Base-by-base conservation (phyloP, 2,888 invertebrate genomes). In the Coenonympha glycerion region DNA sequence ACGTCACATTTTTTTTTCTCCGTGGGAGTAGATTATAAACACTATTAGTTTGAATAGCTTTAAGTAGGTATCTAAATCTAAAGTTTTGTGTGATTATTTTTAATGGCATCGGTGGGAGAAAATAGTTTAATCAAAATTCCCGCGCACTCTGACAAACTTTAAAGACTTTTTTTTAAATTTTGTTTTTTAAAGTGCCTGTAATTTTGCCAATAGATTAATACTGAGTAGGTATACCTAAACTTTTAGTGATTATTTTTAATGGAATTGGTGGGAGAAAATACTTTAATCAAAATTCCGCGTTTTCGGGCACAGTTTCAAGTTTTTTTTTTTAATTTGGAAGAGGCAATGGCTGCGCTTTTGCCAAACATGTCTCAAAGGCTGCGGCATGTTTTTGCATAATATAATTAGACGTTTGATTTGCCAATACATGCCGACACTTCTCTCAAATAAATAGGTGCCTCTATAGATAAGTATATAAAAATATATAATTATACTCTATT, bases 11-110 rank as follows among this genome's bases (percentile, higher is more conserved):
- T 69, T 62, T n/a, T 58, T 55, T 53, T 49, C 34, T 53, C 48
- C 58, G 79, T 77, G 76, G 77, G 79, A 68, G 77, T 70, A 73
- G 76, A 76, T 78, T 73, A 74, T 67, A 30, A 42, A 44, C 45
- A 39, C 42, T 34, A 50, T 39, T 46, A 46, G 41, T 18, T 65
- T 62, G 59, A 36, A 42, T 37, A n/a, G n/a, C n/a, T n/a, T n/a
- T n/a, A n/a, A n/a, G n/a, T n/a, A n/a, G n/a, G n/a, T n/a, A n/a
- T n/a, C n/a, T 44, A 15, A 30, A 39, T 46, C 13, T 39, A 18
- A 48, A 41, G 19, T 11, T 68, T 60, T 61, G 62, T 56, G 60
- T 61, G 57, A 52, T 59, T 56, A 65, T 45, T 40, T 52, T 49
- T 76, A 76, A 77, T 77, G 73, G 72, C 64, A 57, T 55, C 65